Evolutionary conservation across 2,888 invertebrate genomes (phyloP), one percentile per base, ranked within the genome.

Genomic region (Ophioninae sp.): DNA sequence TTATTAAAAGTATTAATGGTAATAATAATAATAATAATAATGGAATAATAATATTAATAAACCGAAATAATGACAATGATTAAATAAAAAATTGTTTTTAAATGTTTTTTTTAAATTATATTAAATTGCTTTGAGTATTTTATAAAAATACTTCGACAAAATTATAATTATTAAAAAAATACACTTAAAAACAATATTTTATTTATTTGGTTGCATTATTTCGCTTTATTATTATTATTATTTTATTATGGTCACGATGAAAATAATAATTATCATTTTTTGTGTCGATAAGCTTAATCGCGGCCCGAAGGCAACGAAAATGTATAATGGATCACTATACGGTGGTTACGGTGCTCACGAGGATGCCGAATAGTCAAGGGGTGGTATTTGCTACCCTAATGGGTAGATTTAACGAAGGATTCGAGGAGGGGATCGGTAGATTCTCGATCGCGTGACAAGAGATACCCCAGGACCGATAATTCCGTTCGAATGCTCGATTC

Each of bases 331-430:
- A 79, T 83, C 79, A 75, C 79, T 79, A 83, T 56, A 59, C 41
- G 56, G 71, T 39, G 65, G 65, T 83, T 72, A 75, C 75, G 82
- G 65, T 75, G 20, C 67, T 63, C 74, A 17, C 17, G 56, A 63
- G 67, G 68, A 71, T 73, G 76, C 73, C 79, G 56, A 77, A 80
- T 76, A 64, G 68, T 58, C 63, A 51, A 51, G 51, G 64, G 22
- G 56, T 58, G 41, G 71, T 17, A 51, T 67, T 67, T 56, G 68
- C 58, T 30, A 30, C 63, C 68, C 23, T 73, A 73, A 80, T 83
- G 68, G 77, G 63, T 76, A 63, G 73, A 74, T 83, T 83, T 77
- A 80, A 80, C 77, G 80, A 83, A 83, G 71, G 30, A 30, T 30
- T 30, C 30, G 30, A 76, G 79, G 30, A 6, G 68, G 76, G 59